These are phyloP conservation scores for Apteryx mantelli DNA, from an alignment of 2,113 vertebrate species.

Conservation along the genomic window DNA sequence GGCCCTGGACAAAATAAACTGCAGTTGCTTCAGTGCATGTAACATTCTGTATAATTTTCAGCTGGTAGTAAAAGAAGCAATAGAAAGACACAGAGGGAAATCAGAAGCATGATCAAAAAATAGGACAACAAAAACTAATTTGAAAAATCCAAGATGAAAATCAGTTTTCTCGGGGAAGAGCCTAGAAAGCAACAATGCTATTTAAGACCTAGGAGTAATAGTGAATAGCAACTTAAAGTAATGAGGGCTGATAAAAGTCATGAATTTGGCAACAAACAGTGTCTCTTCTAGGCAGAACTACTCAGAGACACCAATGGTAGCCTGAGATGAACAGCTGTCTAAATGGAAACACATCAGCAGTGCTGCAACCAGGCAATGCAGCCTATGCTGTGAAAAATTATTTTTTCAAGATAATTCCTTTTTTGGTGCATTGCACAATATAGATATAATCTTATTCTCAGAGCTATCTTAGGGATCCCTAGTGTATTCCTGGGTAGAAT, in stretches of 20 bases:
- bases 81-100: neutral
- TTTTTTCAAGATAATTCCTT: neutral
- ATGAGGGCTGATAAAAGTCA: neutral
- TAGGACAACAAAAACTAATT: neutral
- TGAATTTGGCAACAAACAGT: neutral
- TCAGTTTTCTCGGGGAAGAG: neutral
- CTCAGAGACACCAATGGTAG: neutral
- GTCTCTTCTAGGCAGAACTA: neutral
- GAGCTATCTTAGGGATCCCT: neutral
- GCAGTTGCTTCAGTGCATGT: neutral
- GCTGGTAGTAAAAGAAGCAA: neutral
- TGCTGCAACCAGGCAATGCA: neutral
- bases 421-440: neutral
- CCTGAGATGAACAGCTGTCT: neutral
- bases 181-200: neutral
- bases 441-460: neutral
- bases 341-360: neutral
- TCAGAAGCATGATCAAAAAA: neutral
- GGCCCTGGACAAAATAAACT: constrained; percentile 23
- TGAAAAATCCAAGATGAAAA: neutral
- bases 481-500: neutral
- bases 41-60: neutral
- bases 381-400: neutral
- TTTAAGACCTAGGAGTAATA: neutral
- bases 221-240: neutral